These are phyloP conservation scores for Enteromius unitaeniatus DNA, from an alignment of 2,797 vertebrate genomes.

Conservation along the genomic window DNA sequence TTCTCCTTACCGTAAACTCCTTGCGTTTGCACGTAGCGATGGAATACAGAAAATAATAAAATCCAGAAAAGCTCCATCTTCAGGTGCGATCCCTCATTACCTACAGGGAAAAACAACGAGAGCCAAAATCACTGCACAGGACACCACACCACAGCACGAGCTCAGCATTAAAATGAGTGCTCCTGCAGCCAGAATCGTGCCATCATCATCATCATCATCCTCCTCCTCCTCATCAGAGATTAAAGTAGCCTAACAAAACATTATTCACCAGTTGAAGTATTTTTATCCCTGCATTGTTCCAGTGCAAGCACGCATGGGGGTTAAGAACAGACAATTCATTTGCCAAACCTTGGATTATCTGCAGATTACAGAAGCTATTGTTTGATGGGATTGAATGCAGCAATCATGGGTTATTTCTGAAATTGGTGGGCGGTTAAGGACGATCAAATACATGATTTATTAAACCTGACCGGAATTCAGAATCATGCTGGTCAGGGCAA, in stretches of 20 bases:
- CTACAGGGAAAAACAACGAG: slow-evolving; percentile 62
- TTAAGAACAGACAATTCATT: slow-evolving; percentile 71
- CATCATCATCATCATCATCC: slow-evolving; percentile 57
- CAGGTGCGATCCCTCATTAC: slow-evolving; percentile 82
- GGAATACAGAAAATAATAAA: slow-evolving; percentile 80
- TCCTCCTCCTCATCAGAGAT: slow-evolving; percentile 34
- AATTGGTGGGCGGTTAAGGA: slow-evolving; percentile 47
- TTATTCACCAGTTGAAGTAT: slow-evolving; percentile 56
- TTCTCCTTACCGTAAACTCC: slow-evolving; percentile 82
- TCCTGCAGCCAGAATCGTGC: slow-evolving; percentile 52
- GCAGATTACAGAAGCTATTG: slow-evolving; percentile 65
- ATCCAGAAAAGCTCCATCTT: slow-evolving; percentile 86
- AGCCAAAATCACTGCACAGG: neutral
- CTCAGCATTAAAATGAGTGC: slow-evolving; percentile 41
- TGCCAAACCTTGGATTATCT: slow-evolving; percentile 69
- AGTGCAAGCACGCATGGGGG: slow-evolving; percentile 56
- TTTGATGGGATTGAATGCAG: slow-evolving; percentile 67
- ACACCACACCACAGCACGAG: slow-evolving; percentile 13
- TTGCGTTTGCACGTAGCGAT: slow-evolving; percentile 73
- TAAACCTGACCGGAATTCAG: slow-evolving; percentile 9
- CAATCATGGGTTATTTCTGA: slow-evolving; percentile 47
- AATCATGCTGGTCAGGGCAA: neutral
- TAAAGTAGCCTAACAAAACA: slow-evolving; percentile 47
- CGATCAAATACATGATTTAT: slow-evolving; percentile 41
- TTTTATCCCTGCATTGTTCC: slow-evolving; percentile 59